Base-by-base conservation (phyloP, 2,113 vertebrate species). In the Chlorodrepanis virens region DNA sequence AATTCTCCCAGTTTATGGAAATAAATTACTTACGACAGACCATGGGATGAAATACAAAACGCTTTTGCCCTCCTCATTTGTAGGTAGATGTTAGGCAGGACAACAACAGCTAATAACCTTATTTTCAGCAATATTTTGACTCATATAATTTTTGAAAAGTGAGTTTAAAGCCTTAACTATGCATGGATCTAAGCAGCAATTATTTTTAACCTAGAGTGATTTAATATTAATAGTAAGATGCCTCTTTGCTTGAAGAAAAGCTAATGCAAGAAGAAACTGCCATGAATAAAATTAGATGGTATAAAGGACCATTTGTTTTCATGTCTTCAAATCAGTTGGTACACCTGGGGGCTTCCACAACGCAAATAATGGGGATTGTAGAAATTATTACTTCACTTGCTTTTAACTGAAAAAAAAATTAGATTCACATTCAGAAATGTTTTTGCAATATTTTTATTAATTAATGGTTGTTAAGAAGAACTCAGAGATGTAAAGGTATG, bases 401-500 rank as follows among this genome's bases (percentile, higher is more conserved):
- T 27, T 87, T 89, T 89, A 89, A 91, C 57, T 63, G 52, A 52
- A 54, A 77, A 64, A 89, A 70, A 5, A 44, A 53, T 86, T 88
- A 60, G 23, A 44, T 81, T 68, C 84, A 35, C 40, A 67, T 81
- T 88, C 69, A 90, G 40, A 83, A 59, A 64, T 74, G 14, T 20
- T 86, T 82, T 89, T 93, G 44, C 47, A 61, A 74, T 87, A 54
- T 82, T 86, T 91, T 92, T 72, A 56, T 95, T 69, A 92, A 91
- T 53, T 69, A 94, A 72, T 27, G 37, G 42, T 63, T 71, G 14
- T 87, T 93, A 37, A 70, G 69, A 95, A 80, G 65, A 82, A 40
- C 72, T 83, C 71, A 75, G 44, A 92, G n/a, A 53, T 42, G 78
- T 87, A 59, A 65, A 93, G 81, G 35, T 31, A 23, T n/a, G 33